phyloP scores from a whole-genome alignment of 2,113 vertebrate genomes.

The Glaucidium brasilianum region DNA sequence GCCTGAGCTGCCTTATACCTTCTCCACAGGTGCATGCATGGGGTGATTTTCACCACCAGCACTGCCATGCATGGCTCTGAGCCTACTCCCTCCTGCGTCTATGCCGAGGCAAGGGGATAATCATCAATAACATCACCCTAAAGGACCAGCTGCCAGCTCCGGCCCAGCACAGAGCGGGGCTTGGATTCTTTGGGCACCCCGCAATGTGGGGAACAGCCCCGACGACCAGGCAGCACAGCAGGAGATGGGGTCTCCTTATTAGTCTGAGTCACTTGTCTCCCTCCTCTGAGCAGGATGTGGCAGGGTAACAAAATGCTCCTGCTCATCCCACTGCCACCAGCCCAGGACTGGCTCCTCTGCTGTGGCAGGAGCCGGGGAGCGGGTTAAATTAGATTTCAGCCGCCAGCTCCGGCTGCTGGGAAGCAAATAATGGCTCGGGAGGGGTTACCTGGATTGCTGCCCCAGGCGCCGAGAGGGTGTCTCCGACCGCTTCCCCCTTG shows the following conservation, averaged over 20 bases:
- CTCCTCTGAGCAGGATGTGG: too few species aligned
- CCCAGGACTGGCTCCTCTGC: background rate
- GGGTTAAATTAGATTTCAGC: background rate
- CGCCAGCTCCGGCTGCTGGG: background rate
- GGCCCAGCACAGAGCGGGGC: rapidly evolving
- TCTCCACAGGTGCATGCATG: rapidly evolving
- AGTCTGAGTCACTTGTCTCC: too few species aligned
- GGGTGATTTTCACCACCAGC: rapidly evolving
- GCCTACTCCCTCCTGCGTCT: background rate
- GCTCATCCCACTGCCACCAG: background rate
- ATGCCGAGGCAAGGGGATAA: rapidly evolving
- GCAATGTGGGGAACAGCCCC: rapidly evolving
- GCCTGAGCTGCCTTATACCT: background rate
- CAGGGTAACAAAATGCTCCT: too few species aligned
- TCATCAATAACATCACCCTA: rapidly evolving
- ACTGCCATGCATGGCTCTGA: rapidly evolving
- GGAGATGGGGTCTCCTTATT: background rate
- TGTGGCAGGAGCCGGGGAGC: background rate
- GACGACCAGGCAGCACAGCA: rapidly evolving
- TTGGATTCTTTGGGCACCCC: rapidly evolving
- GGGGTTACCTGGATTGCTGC: background rate
- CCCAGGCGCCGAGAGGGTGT: rapidly evolving
- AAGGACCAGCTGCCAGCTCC: rapidly evolving
- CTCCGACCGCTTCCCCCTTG: background rate
- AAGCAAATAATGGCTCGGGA: background rate